Conservation (phyloP, 2,797 vertebrate species). For the Gymnothorax reevesii region DNA sequence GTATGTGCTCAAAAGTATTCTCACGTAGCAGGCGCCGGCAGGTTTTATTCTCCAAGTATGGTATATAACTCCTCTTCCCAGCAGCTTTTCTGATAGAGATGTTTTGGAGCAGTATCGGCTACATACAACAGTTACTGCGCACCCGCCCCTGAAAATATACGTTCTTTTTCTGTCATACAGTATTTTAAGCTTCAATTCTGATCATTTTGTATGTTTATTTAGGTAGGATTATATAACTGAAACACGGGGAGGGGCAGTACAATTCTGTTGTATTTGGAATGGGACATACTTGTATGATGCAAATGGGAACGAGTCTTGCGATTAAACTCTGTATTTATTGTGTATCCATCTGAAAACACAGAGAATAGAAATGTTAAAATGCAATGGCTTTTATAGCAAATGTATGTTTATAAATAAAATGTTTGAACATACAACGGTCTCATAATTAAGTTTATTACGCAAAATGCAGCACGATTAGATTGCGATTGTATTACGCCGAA, state of each 20-base stretch:
- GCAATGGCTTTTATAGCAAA: slow-evolving; percentile 90
- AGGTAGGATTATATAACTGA: slow-evolving; percentile 65
- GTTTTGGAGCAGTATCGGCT: background rate
- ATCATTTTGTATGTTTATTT: slow-evolving; percentile 64
- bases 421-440: slow-evolving; percentile 58
- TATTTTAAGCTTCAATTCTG: slow-evolving; percentile 71
- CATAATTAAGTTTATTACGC: slow-evolving; percentile 11
- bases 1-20: slow-evolving; percentile 9
- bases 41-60: background rate
- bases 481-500: background rate
- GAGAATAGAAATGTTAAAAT: slow-evolving; percentile 83
- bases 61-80: background rate
- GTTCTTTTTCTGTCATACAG: slow-evolving; percentile 72
- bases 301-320: slow-evolving; percentile 64
- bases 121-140: slow-evolving; percentile 2
- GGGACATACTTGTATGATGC: slow-evolving; percentile 62
- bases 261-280: slow-evolving; percentile 59
- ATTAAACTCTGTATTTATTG: slow-evolving; percentile 93
- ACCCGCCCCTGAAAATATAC: slow-evolving; percentile 49
- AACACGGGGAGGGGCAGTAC: slow-evolving; percentile 60
- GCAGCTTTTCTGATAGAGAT: slow-evolving; percentile 23
- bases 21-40: background rate
- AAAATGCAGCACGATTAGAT: background rate
- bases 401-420: slow-evolving; percentile 99
- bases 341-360: slow-evolving; percentile 83